Evolutionary conservation across 2,113 vertebrate species (phyloP), one percentile per base, ranked within the genome.

Genomic region (Noturus placidus): DNA sequence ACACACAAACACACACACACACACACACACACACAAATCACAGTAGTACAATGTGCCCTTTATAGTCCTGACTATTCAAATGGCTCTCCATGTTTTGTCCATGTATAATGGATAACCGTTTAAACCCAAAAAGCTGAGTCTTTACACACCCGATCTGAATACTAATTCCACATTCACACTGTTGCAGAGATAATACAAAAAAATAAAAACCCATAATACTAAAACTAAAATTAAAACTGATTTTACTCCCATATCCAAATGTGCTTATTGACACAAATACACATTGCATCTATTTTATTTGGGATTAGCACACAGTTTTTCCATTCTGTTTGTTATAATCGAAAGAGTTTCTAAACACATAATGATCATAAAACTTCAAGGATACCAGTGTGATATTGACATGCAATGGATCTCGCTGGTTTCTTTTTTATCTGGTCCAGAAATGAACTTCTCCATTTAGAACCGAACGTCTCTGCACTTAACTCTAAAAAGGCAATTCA

Each of bases 11-110:
- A 11, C 50, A 52, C 42, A 84, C 87, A 79, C 56, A 50, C 22
- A 70, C 83, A 81, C 87, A 87, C 76, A 85, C 84, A 84, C 63
- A 81, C 85, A 65, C 63, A 86, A 82, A 76, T 88, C 84, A 88
- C 87, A 63, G 86, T 84, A 56, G 80, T 85, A 57, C 82, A 83
- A 83, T 86, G 82, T 61, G 57, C 30, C 30, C 84, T 65, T 86
- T 88, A 74, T 81, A 86, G 46, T 83, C 35, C 4, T 50, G 61
- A 0, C 74, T 82, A 83, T 90, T 90, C 80, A 86, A 42, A 82
- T 54, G 69, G 46, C 83, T 69, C 59, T 57, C 15, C 54, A 78
- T 86, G 81, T 90, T 89, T 88, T 89, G 46, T 87, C 50, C 78
- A 33, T 78, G 87, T 77, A 82, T 78, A 90, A 89, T 59, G 70